These are phyloP conservation scores for Rhopalosiphum nymphaeae DNA, from an alignment of 2,888 invertebrate genomes.

Conservation along the genomic window DNA sequence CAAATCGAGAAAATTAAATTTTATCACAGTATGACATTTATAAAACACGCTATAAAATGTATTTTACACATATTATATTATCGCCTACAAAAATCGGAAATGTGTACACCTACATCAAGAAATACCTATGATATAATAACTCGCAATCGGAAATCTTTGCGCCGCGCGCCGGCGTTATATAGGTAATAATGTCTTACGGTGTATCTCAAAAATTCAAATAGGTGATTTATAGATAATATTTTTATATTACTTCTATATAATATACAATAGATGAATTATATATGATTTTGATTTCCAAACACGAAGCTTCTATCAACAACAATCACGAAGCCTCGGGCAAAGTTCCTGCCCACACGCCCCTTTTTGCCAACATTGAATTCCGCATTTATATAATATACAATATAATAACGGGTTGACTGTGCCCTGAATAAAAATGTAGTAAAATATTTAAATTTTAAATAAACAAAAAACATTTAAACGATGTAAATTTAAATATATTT, in stretches of 20 bases:
- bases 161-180: neutral
- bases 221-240: neutral
- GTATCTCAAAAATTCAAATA: neutral
- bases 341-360: neutral
- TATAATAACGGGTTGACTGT: neutral
- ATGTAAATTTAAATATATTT: neutral
- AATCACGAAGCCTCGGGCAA: neutral
- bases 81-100: neutral
- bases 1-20: neutral
- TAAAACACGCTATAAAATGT: neutral
- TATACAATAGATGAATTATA: neutral
- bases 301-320: neutral
- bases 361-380: neutral
- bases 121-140: neutral
- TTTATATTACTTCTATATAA: neutral
- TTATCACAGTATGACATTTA: neutral
- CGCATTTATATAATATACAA: neutral
- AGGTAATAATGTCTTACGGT: neutral
- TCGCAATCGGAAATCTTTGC: neutral
- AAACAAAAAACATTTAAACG: neutral
- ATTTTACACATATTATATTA: neutral
- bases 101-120: neutral
- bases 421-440: neutral
- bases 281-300: neutral
- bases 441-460: neutral